Evolutionary conservation across 2,113 vertebrate genomes (phyloP).

Genomic region (Sminthopsis crassicaudata): DNA sequence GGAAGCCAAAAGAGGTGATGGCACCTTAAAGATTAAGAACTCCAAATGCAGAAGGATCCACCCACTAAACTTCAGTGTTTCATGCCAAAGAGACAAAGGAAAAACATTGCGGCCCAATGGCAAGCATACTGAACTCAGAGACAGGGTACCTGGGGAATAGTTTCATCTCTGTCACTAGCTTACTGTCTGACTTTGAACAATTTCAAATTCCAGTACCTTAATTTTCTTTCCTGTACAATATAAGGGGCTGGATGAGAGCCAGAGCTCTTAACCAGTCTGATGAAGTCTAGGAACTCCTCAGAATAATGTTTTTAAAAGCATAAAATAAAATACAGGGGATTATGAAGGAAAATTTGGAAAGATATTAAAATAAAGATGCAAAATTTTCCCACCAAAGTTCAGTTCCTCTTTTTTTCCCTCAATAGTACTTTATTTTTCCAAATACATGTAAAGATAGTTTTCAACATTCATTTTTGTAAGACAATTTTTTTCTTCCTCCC

Average conservation of each 20-base stretch:
- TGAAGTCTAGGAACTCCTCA: neutral
- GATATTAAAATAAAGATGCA: neutral
- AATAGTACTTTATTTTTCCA: too few species aligned
- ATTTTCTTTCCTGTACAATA: neutral
- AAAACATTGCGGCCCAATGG: neutral
- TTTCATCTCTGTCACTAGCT: neutral
- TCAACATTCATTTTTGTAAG: too few species aligned
- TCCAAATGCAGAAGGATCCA: neutral
- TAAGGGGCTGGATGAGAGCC: neutral
- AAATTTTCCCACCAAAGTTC: neutral
- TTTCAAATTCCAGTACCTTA: neutral
- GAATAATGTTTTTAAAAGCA: neutral
- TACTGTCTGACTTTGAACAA: neutral
- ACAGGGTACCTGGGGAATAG: neutral
- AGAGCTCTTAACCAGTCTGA: neutral
- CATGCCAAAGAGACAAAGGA: neutral
- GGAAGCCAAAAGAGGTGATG: neutral
- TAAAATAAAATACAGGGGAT: neutral
- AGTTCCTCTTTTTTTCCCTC: too few species aligned
- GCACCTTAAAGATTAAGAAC: neutral
- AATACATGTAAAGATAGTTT: too few species aligned
- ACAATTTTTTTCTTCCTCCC: too few species aligned
- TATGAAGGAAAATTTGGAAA: neutral
- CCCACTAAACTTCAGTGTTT: neutral
- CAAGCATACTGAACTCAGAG: neutral